Conservation (phyloP, 2,888 invertebrate genomes). For the Pristionchus fissidentatus region DNA sequence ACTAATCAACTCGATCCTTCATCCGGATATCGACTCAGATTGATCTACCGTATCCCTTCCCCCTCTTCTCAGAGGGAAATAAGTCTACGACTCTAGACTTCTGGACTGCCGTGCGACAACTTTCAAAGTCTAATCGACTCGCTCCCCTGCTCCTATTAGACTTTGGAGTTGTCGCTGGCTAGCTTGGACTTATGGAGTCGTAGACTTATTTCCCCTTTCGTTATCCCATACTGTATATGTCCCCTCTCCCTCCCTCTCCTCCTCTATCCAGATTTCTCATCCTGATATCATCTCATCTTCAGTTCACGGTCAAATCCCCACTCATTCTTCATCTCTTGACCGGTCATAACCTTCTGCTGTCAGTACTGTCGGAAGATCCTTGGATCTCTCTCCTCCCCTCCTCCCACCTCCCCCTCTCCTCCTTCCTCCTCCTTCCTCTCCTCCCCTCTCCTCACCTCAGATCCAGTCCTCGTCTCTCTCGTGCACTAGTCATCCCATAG, state of each 20-base stretch:
- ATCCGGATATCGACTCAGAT: slow-evolving; percentile 26
- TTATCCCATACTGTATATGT: neutral
- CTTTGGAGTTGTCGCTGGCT: no score
- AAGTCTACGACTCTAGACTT: no score
- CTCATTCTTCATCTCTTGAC: neutral
- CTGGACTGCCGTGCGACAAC: no score
- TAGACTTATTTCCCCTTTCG: neutral
- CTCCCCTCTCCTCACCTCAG: neutral
- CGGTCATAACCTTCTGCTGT: neutral
- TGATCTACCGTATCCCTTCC: slow-evolving; percentile 15
- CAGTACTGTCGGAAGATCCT: neutral
- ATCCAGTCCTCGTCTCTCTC: slow-evolving; percentile 4
- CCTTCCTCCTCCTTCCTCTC: neutral
- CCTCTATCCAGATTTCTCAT: neutral
- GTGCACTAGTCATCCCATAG: slow-evolving; percentile 24
- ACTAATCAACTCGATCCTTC: neutral
- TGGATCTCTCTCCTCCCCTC: neutral
- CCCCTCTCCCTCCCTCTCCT: neutral
- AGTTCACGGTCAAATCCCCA: slow-evolving; percentile 23
- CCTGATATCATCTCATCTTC: slow-evolving; percentile 1
- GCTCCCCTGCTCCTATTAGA: no score
- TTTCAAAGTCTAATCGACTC: no score
- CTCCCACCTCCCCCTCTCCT: neutral
- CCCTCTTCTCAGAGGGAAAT: no score
- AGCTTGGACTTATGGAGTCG: no score